These are phyloP conservation scores for Chrysina gloriosa DNA, from an alignment of 2,888 invertebrate genomes.

Conservation along the genomic window DNA sequence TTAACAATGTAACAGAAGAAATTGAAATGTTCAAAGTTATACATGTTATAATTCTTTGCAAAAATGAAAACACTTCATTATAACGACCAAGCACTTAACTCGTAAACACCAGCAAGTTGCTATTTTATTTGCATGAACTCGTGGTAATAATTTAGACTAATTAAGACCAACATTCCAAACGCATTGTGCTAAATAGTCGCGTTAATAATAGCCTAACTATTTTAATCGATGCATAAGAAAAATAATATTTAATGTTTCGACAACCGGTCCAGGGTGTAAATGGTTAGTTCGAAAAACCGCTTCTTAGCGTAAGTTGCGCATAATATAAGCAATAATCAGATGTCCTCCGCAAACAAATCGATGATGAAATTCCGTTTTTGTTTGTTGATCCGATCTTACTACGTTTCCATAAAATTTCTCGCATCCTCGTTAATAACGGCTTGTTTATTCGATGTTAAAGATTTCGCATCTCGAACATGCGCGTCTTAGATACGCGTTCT, in stretches of 20 bases:
- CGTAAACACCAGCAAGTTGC: neutral
- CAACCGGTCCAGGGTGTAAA: too few species aligned
- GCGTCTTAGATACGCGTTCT: too few species aligned
- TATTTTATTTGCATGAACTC: neutral
- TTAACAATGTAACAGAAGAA: too few species aligned
- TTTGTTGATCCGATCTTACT: neutral
- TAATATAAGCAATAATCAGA: too few species aligned
- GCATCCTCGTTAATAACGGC: too few species aligned
- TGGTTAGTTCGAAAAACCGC: too few species aligned
- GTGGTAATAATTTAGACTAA: constrained; percentile 24
- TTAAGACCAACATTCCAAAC: constrained; percentile 21
- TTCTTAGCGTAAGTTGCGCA: too few species aligned
- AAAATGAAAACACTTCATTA: neutral
- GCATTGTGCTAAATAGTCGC: constrained; percentile 27
- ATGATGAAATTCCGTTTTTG: neutral
- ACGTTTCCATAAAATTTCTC: neutral
- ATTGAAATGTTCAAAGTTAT: too few species aligned
- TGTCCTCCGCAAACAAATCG: too few species aligned
- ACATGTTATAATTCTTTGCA: neutral
- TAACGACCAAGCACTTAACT: neutral
- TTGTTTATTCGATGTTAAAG: too few species aligned
- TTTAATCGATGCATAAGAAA: neutral
- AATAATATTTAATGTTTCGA: constrained; percentile 1
- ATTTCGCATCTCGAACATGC: too few species aligned
- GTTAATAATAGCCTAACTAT: constrained; percentile 27